Evolutionary conservation across 2,888 invertebrate genomes (phyloP), one percentile per base, ranked within the genome.

Genomic region (Drosophila pseudotalamancana): DNA sequence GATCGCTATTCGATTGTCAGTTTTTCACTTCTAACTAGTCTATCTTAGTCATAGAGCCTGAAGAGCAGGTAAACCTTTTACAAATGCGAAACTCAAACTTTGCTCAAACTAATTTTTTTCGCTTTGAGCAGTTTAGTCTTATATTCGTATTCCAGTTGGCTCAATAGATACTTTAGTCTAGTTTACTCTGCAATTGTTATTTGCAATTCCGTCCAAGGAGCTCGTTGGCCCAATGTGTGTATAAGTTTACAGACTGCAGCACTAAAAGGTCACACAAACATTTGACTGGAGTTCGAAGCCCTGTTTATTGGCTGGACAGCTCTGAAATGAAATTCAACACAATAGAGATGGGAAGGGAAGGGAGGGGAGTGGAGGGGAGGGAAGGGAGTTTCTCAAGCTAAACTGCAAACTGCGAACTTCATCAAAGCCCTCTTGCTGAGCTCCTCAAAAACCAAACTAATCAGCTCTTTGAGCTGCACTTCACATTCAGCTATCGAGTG

Each of bases 381-480:
- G n/a, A n/a, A n/a, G n/a, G n/a, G n/a, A n/a, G n/a, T n/a, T n/a
- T n/a, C n/a, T n/a, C n/a, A n/a, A n/a, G n/a, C n/a, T n/a, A n/a
- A n/a, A n/a, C n/a, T n/a, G n/a, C n/a, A n/a, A n/a, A n/a, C n/a
- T n/a, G n/a, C n/a, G n/a, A n/a, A n/a, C n/a, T n/a, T n/a, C n/a
- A 65, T 37, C 12, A 39, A 14, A 16, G 14, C 18, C 18, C 34
- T 29, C 6, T 8, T 14, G 11, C 16, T 18, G 27, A 40, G 14
- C 12, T 39, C 49, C 66, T 46, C n/a, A 34, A 53, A 56, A 29
- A 40, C 53, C 76, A 57, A 71, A 76, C 59, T 72, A 74, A 67
- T 72, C 77, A 72, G 63, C 72, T 55, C 62, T 71, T 54, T 59
- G 31, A 49, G 31, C 48, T 51, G 71, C 65, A 57, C 74, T 66